Conservation (phyloP, 2,888 invertebrate genomes). For the Drosophila sordidula region DNA sequence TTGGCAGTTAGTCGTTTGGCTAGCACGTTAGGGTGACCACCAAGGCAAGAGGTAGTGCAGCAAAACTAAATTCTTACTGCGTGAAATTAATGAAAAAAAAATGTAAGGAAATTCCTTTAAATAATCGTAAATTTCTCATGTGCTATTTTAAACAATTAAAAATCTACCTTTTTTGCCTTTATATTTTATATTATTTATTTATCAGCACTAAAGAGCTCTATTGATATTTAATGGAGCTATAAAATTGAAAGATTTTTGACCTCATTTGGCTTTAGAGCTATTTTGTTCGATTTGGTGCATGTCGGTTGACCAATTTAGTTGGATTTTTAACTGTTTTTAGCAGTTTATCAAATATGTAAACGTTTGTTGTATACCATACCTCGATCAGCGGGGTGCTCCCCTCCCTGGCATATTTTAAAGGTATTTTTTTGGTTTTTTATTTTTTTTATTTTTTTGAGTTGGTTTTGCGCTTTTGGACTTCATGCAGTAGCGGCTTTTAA, state of each 20-base stretch:
- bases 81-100: no score
- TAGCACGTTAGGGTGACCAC: no score
- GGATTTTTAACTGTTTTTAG: slow-evolving; percentile 26
- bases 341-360: slow-evolving; percentile 55
- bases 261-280: slow-evolving; percentile 7
- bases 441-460: background rate
- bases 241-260: slow-evolving; percentile 25
- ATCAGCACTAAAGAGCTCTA: slow-evolving; percentile 20
- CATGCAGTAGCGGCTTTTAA: slow-evolving; percentile 43
- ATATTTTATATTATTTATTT: slow-evolving; percentile 24
- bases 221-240: slow-evolving; percentile 29
- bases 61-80: no score
- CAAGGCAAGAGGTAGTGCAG: no score
- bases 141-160: background rate
- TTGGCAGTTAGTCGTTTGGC: no score
- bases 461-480: slow-evolving; percentile 12
- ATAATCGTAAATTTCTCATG: no score
- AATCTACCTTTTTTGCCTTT: background rate
- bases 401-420: slow-evolving; percentile 37
- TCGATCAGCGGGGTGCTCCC: background rate
- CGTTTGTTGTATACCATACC: slow-evolving; percentile 24
- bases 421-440: slow-evolving; percentile 8
- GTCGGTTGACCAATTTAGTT: slow-evolving; percentile 51
- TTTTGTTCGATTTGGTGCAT: slow-evolving; percentile 27
- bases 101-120: background rate